Percentiles rank a stretch among this genome's conserved stretches.
phyloP scores from a whole-genome alignment of 1,140 invertebrate genomes.

The Trichogramma pretiosum region DNA sequence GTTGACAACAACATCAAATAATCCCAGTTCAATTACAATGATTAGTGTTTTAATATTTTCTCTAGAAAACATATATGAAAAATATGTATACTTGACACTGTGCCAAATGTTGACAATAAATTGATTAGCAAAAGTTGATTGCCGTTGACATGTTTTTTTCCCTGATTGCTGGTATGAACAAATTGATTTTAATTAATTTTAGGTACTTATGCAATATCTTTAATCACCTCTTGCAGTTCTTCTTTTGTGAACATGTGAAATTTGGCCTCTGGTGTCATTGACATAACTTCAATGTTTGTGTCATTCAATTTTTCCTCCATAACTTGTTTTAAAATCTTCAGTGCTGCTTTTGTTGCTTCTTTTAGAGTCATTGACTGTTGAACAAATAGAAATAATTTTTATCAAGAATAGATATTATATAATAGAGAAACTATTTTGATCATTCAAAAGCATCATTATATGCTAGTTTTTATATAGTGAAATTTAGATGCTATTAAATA shows the following conservation, averaged over 20 bases:
- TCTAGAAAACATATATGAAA: slow-evolving; percentile 20
- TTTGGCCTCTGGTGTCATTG: slow-evolving; percentile 73
- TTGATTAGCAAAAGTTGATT: slow-evolving; percentile 8
- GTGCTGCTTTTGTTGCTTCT: slow-evolving; percentile 83
- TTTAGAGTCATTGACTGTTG: slow-evolving; percentile 90
- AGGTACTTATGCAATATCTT: slow-evolving; percentile 57
- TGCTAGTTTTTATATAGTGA: too few species aligned
- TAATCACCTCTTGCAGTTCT: slow-evolving; percentile 85
- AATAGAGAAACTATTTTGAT: too few species aligned
- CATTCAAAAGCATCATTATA: too few species aligned
- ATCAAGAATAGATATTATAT: too few species aligned
- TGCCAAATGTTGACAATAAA: slow-evolving; percentile 2
- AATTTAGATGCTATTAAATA: not conserved
- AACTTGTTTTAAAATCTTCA: slow-evolving; percentile 97
- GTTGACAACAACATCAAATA: not conserved
- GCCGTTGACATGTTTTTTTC: slow-evolving; percentile 7
- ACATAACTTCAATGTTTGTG: slow-evolving; percentile 96
- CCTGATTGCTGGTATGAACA: too few species aligned
- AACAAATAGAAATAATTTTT: too few species aligned
- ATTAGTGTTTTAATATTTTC: slow-evolving; percentile 13
- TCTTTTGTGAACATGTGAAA: slow-evolving; percentile 89
- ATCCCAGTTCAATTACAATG: too few species aligned
- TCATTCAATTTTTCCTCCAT: slow-evolving; percentile 99
- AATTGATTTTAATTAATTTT: slow-evolving; percentile 1
- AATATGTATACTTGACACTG: slow-evolving; percentile 6